Base-by-base conservation (phyloP, 2,888 invertebrate genomes). In the Osmoderma eremita region DNA sequence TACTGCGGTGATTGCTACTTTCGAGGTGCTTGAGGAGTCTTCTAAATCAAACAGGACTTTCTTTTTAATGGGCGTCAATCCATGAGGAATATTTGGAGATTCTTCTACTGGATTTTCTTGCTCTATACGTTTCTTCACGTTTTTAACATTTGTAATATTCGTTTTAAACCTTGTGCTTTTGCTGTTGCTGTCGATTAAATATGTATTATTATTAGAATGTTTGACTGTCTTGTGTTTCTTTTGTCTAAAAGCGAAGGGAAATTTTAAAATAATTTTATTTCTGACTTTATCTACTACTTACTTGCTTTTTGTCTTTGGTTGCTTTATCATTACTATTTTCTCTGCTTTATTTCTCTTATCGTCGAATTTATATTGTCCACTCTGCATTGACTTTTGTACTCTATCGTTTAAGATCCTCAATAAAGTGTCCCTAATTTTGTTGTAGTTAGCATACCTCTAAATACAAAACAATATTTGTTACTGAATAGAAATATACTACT, bases 31-130 rank as follows among this genome's bases (percentile, higher is more conserved):
- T 3, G 58, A 58, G 24, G 64, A 36, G 10, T 64, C 65, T 63
- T 73, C 71, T 56, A 77, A 68, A 68, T 77, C 72, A 56, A 77
- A 77, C 4, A 76, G 54, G 3, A 77, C 77, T 53, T 75, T 76
- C 70, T 77, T 77, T 58, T 75, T 76, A 3, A 61, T 63, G 2
- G 67, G 56, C 12, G 67, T 67, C 10, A 41, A 5, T 17, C 4
- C 22, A 2, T 50, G 62, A 1, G 10, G 2, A 50, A 49, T 22
- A 13, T 36, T 62, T 36, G 45, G 6, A 1, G 24, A 18, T 10
- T 45, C 22, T 45, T 45, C 45, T 0, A 10, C 8, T 17, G 2
- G 17, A 17, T 18, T 53, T 53, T 53, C 38, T 3, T 38, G 4
- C 6, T 38, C 24, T 10, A 12, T 5, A 38, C 36, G 15, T n/a